These are phyloP conservation scores for Axis porcinus DNA, from an alignment of 2,113 vertebrate species.

Conservation along the genomic window DNA sequence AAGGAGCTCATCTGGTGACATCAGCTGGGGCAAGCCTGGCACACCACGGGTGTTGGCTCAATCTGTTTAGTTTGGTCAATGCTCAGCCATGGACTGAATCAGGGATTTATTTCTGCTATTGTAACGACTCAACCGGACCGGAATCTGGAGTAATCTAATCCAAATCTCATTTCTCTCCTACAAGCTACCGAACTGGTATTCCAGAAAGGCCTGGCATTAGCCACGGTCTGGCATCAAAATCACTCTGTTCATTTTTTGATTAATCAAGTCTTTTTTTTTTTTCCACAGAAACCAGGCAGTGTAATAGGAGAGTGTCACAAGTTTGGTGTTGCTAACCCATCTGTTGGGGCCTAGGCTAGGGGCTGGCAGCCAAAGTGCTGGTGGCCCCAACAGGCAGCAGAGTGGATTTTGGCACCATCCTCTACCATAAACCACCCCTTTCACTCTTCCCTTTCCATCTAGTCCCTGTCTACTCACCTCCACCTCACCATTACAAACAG, in stretches of 20 bases:
- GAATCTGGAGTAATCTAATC: background rate
- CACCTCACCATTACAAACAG: background rate
- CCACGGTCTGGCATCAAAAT: background rate
- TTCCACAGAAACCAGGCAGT: background rate
- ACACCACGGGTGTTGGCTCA: fast-evolving
- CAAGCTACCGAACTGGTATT: background rate
- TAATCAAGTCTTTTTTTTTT: background rate
- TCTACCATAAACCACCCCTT: background rate
- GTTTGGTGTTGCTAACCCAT: background rate
- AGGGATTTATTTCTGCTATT: background rate
- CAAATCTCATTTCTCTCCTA: too few species aligned
- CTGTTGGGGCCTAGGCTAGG: background rate
- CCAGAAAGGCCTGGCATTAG: background rate
- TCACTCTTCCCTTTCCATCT: background rate
- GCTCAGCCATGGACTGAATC: background rate
- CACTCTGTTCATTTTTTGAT: background rate
- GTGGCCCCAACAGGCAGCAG: background rate
- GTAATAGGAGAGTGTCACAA: background rate
- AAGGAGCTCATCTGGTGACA: background rate
- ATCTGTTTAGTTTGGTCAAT: background rate
- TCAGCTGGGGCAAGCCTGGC: background rate
- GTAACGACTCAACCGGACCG: background rate
- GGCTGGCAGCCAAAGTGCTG: background rate
- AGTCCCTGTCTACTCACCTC: background rate
- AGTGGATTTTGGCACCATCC: background rate